phyloP scores from a whole-genome alignment of 2,113 vertebrate species.

The Rattus norvegicus region DNA sequence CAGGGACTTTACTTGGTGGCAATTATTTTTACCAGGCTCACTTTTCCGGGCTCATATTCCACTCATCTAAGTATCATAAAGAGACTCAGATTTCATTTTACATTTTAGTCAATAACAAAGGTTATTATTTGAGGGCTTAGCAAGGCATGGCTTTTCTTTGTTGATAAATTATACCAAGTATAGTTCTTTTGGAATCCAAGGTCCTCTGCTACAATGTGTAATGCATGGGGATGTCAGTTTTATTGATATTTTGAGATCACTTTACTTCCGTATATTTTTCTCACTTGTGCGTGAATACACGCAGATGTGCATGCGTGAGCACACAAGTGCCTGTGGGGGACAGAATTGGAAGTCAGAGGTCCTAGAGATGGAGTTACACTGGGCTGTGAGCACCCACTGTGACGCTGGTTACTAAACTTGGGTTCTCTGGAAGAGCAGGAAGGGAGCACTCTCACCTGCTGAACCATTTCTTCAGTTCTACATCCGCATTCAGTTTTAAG shows the following conservation, averaged over 20 bases:
- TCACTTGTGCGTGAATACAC: background rate
- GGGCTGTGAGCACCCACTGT: background rate
- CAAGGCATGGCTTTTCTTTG: background rate
- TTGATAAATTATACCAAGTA: background rate
- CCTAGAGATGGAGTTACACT: background rate
- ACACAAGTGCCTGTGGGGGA: background rate
- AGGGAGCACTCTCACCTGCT: background rate
- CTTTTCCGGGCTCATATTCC: background rate
- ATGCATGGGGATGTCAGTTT: background rate
- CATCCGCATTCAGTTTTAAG: background rate
- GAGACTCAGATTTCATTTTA: background rate
- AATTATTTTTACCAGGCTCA: slow-evolving; percentile 42
- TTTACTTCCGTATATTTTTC: background rate
- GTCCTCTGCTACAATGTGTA: background rate
- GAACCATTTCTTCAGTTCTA: background rate
- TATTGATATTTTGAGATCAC: background rate
- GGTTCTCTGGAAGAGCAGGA: background rate
- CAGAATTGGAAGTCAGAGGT: background rate
- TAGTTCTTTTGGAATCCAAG: background rate
- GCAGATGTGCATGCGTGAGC: background rate
- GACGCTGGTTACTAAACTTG: background rate
- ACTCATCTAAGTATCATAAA: background rate
- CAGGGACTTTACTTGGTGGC: background rate
- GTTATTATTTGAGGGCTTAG: background rate
- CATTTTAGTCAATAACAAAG: background rate